Conservation (phyloP, 2,797 vertebrate species). For the Manis crassicaudata region DNA sequence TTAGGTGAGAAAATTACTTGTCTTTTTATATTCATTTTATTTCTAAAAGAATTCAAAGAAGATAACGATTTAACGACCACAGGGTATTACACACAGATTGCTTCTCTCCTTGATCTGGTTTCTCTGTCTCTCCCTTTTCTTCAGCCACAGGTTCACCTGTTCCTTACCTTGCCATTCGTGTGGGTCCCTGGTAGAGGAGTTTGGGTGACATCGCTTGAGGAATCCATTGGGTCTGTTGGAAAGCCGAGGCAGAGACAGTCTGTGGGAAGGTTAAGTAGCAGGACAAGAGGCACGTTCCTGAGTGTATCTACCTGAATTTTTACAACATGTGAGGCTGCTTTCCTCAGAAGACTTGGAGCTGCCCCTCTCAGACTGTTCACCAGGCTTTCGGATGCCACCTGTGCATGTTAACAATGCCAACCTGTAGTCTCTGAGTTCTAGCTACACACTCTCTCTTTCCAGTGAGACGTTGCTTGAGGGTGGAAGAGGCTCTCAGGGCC, state of each 20-base stretch:
- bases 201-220: background rate
- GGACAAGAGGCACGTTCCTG: background rate
- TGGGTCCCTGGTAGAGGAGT: background rate
- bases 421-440: background rate
- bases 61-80: conserved; percentile 77
- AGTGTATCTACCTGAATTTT: background rate
- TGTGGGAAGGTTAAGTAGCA: background rate
- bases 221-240: background rate
- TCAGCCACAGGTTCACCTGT: background rate
- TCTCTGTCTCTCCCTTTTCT: background rate
- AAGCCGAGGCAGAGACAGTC: background rate
- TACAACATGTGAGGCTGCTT: background rate
- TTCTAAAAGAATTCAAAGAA: conserved; percentile 85
- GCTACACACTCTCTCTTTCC: background rate
- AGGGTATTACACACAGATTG: conserved; percentile 66
- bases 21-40: conserved; percentile 90
- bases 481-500: background rate
- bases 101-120: conserved; percentile 52
- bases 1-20: conserved; percentile 91
- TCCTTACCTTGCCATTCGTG: background rate
- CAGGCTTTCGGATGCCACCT: background rate
- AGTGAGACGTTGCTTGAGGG: background rate
- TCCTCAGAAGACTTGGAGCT: background rate
- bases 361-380: background rate
- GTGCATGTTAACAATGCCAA: background rate